A percentile compares a stretch with the other conserved stretches of the same genome.
Evolutionary conservation across 2,797 vertebrate genomes (phyloP).

Genomic region (Heterohyrax brucei): DNA sequence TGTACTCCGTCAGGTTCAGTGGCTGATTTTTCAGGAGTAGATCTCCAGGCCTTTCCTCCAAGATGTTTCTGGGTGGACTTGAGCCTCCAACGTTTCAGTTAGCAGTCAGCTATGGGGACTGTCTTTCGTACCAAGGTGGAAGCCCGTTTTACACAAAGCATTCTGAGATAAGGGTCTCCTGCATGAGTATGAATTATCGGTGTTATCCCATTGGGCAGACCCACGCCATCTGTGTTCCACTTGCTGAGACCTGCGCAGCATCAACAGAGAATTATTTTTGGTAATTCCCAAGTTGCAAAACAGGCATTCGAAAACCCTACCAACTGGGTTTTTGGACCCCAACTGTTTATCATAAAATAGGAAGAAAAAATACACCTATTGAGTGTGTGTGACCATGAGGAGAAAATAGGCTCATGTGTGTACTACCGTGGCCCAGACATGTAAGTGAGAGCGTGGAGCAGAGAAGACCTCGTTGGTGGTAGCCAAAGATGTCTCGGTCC

Average conservation of each 20-base stretch:
- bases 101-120: no score
- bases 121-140: not conserved
- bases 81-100: no score
- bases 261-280: not conserved
- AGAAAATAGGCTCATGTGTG: not conserved
- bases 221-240: accelerated
- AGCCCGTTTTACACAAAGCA: not conserved
- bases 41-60: no score
- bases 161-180: not conserved
- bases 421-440: not conserved
- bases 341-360: not conserved
- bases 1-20: no score
- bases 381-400: not conserved
- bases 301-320: not conserved
- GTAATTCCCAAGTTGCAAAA: not conserved
- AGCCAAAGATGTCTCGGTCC: not conserved
- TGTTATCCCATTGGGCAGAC: not conserved
- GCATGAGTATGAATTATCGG: accelerated
- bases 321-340: not conserved
- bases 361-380: not conserved
- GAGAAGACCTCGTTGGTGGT: not conserved
- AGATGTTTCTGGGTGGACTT: no score
- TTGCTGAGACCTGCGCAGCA: not conserved
- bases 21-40: no score
- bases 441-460: not conserved